A percentile compares a stretch with the other conserved stretches of the same genome.
phyloP scores from a whole-genome alignment of 2,888 invertebrate genomes.

The Rotaria magnacalcarata region DNA sequence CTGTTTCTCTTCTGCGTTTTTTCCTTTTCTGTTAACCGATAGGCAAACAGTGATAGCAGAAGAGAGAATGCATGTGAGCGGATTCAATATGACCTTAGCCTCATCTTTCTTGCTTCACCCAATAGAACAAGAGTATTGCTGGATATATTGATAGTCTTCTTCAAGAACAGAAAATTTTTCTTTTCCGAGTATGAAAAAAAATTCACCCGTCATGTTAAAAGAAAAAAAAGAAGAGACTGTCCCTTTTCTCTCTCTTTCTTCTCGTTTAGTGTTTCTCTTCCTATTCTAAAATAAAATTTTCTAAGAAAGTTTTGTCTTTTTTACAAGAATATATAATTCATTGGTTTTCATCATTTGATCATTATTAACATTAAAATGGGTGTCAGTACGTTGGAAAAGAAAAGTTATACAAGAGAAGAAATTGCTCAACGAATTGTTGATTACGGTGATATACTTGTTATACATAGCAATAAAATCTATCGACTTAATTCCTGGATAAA shows the following conservation, averaged over 20 bases:
- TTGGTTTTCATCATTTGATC: background rate
- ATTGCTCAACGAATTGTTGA: background rate
- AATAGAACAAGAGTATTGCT: background rate
- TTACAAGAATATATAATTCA: no score
- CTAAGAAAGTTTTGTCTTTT: no score
- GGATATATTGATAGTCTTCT: background rate
- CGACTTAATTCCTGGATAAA: slow-evolving; percentile 12
- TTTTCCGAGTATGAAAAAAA: background rate
- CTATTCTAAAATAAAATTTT: no score
- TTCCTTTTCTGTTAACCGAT: background rate
- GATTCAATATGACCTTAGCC: background rate
- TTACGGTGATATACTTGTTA: slow-evolving; percentile 28
- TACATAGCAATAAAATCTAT: background rate
- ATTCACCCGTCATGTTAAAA: background rate
- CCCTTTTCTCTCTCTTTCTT: no score
- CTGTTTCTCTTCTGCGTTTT: background rate
- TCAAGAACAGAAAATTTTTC: background rate
- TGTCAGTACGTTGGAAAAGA: background rate
- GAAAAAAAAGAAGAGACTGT: background rate
- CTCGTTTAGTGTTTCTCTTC: no score
- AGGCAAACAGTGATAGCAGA: background rate
- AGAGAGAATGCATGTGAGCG: background rate
- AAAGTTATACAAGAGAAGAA: background rate
- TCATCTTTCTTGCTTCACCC: background rate
- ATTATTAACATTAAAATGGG: background rate